Conservation (phyloP, 2,797 vertebrate genomes). For the Gymnodraco acuticeps region DNA sequence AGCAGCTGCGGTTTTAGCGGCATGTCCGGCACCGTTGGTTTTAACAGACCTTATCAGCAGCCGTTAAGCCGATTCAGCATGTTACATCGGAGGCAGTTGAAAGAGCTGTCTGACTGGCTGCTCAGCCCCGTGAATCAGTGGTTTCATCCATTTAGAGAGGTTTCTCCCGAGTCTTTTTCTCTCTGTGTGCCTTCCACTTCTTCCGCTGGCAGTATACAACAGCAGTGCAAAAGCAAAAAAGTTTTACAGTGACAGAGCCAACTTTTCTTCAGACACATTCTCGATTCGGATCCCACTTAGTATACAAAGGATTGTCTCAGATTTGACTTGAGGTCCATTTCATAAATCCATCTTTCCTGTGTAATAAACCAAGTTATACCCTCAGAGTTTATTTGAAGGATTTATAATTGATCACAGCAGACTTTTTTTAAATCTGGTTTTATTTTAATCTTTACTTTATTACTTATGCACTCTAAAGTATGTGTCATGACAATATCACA, state of each 20-base stretch:
- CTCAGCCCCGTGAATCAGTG: slow-evolving; percentile 41
- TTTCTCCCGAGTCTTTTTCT: neutral
- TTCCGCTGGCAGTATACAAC: slow-evolving; percentile 13
- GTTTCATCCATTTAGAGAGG: slow-evolving; percentile 34
- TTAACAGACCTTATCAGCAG: slow-evolving; percentile 57
- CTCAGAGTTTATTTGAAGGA: slow-evolving; percentile 25
- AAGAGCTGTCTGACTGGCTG: slow-evolving; percentile 50
- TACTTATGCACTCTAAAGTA: no score
- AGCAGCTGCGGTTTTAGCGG: slow-evolving; percentile 40
- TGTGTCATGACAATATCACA: no score
- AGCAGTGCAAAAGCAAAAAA: slow-evolving; percentile 38
- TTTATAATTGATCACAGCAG: slow-evolving; percentile 1
- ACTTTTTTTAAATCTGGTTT: neutral
- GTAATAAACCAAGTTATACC: neutral
- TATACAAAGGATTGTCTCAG: slow-evolving; percentile 25
- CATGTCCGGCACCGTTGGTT: slow-evolving; percentile 34
- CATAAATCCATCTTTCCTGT: slow-evolving; percentile 12
- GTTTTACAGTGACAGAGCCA: slow-evolving; percentile 22
- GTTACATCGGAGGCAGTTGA: slow-evolving; percentile 31
- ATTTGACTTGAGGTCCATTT: slow-evolving; percentile 32
- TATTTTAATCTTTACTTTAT: no score
- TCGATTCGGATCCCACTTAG: slow-evolving; percentile 14
- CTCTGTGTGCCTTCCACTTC: neutral
- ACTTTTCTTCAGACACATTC: slow-evolving; percentile 34
- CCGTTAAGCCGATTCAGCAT: slow-evolving; percentile 46